phyloP scores from a whole-genome alignment of 2,797 vertebrate genomes.

The Loris lydekkerianus region DNA sequence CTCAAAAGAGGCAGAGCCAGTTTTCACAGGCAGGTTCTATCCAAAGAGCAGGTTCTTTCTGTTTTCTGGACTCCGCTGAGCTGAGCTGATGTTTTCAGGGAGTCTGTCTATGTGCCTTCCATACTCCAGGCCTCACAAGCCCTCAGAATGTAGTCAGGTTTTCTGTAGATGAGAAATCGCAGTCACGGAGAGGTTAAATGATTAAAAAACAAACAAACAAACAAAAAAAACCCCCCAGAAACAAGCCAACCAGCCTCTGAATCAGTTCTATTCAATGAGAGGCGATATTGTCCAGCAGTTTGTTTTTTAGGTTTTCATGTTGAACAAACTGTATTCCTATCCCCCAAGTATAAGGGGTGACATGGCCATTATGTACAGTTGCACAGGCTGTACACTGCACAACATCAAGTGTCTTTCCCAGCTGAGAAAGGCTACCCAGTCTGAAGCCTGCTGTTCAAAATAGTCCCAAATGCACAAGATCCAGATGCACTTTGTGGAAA shows the following conservation, averaged over 20 bases:
- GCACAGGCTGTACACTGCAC: neutral
- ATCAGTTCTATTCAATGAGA: neutral
- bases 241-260: neutral
- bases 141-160: neutral
- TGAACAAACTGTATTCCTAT: neutral
- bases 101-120: fast-evolving
- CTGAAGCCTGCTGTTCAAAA: conserved; percentile 22
- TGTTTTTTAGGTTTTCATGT: neutral
- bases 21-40: neutral
- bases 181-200: neutral
- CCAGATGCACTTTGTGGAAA: conserved; percentile 20
- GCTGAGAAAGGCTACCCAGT: neutral
- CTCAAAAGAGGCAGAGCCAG: neutral
- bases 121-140: no score
- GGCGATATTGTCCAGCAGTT: neutral
- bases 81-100: neutral
- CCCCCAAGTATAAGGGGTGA: no score
- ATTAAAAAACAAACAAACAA: neutral
- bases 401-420: neutral
- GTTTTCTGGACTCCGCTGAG: neutral
- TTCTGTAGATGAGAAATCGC: conserved; percentile 18
- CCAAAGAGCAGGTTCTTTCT: neutral
- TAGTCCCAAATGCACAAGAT: neutral
- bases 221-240: no score
- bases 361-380: fast-evolving